These are phyloP conservation scores for Helostoma temminkii DNA, from an alignment of 2,797 vertebrate species.

Conservation along the genomic window DNA sequence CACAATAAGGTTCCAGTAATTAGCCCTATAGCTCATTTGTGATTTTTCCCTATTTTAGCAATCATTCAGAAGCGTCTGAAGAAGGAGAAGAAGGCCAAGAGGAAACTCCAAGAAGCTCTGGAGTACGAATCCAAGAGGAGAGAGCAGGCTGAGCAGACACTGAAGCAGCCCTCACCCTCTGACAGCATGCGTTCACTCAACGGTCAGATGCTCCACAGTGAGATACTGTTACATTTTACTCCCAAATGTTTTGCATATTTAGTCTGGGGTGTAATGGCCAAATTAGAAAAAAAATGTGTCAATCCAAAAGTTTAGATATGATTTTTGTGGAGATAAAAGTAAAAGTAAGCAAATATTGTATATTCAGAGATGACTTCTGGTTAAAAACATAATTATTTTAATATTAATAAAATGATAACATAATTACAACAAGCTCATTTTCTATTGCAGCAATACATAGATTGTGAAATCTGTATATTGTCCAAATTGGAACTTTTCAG, in stretches of 20 bases:
- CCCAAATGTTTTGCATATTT: neutral
- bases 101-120: conserved; percentile 99
- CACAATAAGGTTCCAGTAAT: conserved; percentile 14
- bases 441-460: neutral
- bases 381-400: neutral
- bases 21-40: conserved; percentile 37
- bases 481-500: neutral
- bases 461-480: neutral
- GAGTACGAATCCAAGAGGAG: conserved; percentile 98
- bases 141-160: conserved; percentile 94
- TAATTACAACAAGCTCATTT: neutral
- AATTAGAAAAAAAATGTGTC: neutral
- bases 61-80: conserved; percentile 99
- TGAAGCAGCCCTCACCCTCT: conserved; percentile 96
- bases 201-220: conserved; percentile 86
- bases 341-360: neutral
- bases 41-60: conserved; percentile 78
- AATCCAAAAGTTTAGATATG: neutral
- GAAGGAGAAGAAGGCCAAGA: conserved; percentile 99
- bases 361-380: neutral
- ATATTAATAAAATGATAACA: neutral
- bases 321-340: conserved; percentile 1
- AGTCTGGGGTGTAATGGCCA: neutral
- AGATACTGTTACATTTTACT: conserved; percentile 28
- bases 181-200: conserved; percentile 97